phyloP scores from a whole-genome alignment of 2,113 vertebrate genomes.

The Bos indicus region DNA sequence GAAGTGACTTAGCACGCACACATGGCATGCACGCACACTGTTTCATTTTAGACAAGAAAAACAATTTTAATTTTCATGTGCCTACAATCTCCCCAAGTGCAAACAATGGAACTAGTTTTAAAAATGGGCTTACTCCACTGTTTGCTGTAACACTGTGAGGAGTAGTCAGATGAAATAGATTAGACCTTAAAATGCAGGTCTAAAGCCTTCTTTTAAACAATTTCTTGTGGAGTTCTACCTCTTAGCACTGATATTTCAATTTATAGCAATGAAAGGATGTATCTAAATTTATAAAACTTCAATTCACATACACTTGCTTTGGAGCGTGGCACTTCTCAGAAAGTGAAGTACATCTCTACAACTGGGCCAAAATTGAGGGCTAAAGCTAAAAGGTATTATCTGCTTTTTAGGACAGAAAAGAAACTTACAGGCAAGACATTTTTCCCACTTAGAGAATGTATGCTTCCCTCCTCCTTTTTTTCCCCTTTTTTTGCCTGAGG shows the following conservation, averaged over 20 bases:
- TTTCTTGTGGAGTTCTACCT: neutral
- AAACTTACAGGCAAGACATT: neutral
- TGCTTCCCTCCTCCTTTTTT: neutral
- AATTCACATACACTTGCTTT: neutral
- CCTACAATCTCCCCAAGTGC: neutral
- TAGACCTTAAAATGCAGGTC: neutral
- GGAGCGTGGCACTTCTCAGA: neutral
- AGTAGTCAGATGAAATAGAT: neutral
- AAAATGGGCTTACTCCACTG: neutral
- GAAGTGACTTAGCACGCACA: neutral
- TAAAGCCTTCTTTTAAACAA: neutral
- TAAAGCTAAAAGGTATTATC: neutral
- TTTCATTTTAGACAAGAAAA: neutral
- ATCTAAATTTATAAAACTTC: neutral
- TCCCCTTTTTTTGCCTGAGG: neutral
- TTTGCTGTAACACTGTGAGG: neutral
- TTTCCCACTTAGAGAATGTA: neutral
- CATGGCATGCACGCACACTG: neutral
- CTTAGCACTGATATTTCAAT: neutral
- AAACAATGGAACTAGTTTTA: neutral
- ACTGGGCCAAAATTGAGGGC: neutral
- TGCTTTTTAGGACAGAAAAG: conserved; percentile 32
- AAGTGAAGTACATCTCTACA: neutral
- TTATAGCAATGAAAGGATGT: neutral
- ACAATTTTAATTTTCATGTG: neutral